phyloP scores from a whole-genome alignment of 2,113 vertebrate species.

The Hippocampus abdominalis region DNA sequence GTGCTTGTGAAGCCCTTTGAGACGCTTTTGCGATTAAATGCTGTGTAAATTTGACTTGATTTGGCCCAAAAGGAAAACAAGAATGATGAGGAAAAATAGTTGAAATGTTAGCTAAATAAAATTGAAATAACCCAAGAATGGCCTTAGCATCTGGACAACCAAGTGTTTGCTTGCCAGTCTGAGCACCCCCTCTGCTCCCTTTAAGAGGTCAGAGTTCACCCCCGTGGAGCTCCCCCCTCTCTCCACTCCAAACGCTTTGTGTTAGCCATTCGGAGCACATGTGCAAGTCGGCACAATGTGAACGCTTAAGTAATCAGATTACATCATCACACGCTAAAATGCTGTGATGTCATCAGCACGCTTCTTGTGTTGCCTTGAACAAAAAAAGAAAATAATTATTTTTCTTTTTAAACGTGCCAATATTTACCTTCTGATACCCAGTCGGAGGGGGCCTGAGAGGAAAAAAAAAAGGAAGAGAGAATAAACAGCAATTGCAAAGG shows the following conservation, averaged over 20 bases:
- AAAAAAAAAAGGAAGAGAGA: too few species aligned
- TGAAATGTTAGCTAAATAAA: too few species aligned
- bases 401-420: too few species aligned
- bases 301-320: neutral
- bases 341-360: neutral
- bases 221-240: neutral
- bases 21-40: too few species aligned
- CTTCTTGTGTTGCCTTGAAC: neutral
- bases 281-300: constrained; percentile 2
- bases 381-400: too few species aligned
- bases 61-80: too few species aligned
- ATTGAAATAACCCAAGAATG: neutral
- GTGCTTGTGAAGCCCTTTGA: too few species aligned
- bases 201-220: constrained; percentile 5
- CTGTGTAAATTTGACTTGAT: too few species aligned
- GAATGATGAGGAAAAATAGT: too few species aligned
- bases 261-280: neutral
- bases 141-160: constrained; percentile 5
- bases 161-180: neutral
- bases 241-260: neutral
- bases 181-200: neutral
- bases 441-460: too few species aligned
- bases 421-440: too few species aligned
- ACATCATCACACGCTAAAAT: neutral
- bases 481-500: too few species aligned